Evolutionary conservation across 2,113 vertebrate species (phyloP).

Genomic region (Pterocles gutturalis): DNA sequence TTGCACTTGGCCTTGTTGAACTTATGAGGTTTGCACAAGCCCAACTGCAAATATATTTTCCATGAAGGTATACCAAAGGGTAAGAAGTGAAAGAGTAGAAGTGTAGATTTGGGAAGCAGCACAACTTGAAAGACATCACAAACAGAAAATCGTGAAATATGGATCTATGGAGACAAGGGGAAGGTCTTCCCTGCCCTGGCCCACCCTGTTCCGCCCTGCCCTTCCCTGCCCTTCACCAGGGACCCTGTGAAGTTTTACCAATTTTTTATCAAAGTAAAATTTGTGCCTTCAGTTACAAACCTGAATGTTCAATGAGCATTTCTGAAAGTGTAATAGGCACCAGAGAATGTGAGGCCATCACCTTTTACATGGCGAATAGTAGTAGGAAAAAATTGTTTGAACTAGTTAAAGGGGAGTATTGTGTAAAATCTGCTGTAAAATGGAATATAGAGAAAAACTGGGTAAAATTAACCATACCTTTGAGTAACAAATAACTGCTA

Average conservation of each 20-base stretch:
- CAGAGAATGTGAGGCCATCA: background rate
- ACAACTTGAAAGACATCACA: background rate
- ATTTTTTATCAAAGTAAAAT: background rate
- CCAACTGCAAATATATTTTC: background rate
- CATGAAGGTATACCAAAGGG: background rate
- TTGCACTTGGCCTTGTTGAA: too few species aligned
- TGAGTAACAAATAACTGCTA: background rate
- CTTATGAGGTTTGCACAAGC: too few species aligned
- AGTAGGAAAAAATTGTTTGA: background rate
- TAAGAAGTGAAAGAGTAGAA: background rate
- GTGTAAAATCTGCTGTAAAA: background rate
- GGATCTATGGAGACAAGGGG: background rate
- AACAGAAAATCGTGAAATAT: background rate
- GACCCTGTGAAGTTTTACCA: background rate
- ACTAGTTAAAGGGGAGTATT: background rate
- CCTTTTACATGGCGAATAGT: background rate
- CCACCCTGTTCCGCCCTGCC: fast-evolving
- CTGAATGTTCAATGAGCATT: background rate
- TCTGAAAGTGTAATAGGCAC: background rate
- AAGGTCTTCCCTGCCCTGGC: background rate
- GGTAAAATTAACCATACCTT: background rate
- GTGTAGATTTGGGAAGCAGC: background rate
- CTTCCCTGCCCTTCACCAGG: fast-evolving
- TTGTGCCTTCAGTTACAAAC: background rate
- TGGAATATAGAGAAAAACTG: background rate